phyloP scores from a whole-genome alignment of 2,113 vertebrate species.

The Labeo rohita region DNA sequence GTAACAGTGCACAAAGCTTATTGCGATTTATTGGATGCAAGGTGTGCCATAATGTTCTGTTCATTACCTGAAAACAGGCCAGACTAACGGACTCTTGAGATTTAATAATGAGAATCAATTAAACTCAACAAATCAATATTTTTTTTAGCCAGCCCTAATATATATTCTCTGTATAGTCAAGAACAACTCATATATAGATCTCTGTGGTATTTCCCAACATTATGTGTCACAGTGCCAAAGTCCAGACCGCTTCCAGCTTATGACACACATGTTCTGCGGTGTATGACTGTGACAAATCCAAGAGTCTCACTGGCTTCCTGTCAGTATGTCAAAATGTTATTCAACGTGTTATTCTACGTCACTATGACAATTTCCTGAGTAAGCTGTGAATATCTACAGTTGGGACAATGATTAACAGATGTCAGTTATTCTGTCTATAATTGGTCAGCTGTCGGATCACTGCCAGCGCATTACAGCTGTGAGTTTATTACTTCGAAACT shows the following conservation, averaged over 20 bases:
- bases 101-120: too few relatives aligned
- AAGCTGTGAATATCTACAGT: constrained; percentile 39
- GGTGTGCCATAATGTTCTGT: too few relatives aligned
- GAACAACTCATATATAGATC: neutral
- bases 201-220: neutral
- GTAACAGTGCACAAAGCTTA: too few relatives aligned
- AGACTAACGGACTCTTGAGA: too few relatives aligned
- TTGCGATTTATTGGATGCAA: too few relatives aligned
- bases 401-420: constrained; percentile 44
- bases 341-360: constrained; percentile 1
- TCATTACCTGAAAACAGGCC: too few relatives aligned
- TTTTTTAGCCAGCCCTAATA: too few relatives aligned
- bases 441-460: neutral
- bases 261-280: constrained; percentile 23
- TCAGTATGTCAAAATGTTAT: neutral
- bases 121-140: too few relatives aligned
- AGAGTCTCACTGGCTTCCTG: constrained; percentile 36
- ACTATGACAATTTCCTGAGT: constrained; percentile 36
- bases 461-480: neutral
- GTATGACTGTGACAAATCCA: neutral
- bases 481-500: constrained; percentile 45
- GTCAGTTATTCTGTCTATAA: neutral
- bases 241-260: neutral
- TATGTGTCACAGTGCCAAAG: neutral
- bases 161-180: neutral